Base-by-base conservation (phyloP, 2,113 vertebrate species). In the Shinisaurus crocodilurus region DNA sequence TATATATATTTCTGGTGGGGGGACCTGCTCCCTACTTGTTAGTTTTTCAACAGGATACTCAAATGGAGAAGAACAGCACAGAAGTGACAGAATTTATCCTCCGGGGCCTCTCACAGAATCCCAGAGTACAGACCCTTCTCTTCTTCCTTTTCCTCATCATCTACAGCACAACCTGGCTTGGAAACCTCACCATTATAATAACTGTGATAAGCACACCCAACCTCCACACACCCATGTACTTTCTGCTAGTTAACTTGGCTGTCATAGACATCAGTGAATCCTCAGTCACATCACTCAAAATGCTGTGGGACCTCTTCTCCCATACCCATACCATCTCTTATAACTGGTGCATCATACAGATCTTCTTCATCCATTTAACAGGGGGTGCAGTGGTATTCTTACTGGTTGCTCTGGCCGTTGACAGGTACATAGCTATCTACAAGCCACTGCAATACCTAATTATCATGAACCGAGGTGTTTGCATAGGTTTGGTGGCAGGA, bases 381-480 rank as follows among this genome's bases (percentile, higher is more conserved):
- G 90, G 74, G 37, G 88, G 90, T 32, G 70, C 81, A 29, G 80
- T 91, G 43, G 86, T 85, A 4, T 85, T 89, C 37, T 80, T 91
- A 37, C 69, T 91, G 16, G 76, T 27, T 29, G 80, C 60, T 13
- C 85, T 84, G 88, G 92, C 89, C n/a, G 67, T 76, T 23, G 87
- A 91, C 67, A 13, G 84, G 15, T 92, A 86, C 25, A 54, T 86
- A 10, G 92, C 89, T 25, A 86, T 90, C 12, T 67, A 77, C 80
- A 90, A 82, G 13, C 92, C 89, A 23, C 72, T 92, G 76, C 76
- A 70, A 54, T 92, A 92, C n/a, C 60, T 69, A 23, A 45, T 80
- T 32, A 90, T 88, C 6, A 92, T 86, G 92, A 88, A 86, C 25
- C 3, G 0, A 86, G 45, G 43, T 1, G 40, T 88, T 54, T 82